These are phyloP conservation scores for Lindbergichthys nudifrons DNA, from an alignment of 2,797 vertebrate genomes.

Conservation along the genomic window DNA sequence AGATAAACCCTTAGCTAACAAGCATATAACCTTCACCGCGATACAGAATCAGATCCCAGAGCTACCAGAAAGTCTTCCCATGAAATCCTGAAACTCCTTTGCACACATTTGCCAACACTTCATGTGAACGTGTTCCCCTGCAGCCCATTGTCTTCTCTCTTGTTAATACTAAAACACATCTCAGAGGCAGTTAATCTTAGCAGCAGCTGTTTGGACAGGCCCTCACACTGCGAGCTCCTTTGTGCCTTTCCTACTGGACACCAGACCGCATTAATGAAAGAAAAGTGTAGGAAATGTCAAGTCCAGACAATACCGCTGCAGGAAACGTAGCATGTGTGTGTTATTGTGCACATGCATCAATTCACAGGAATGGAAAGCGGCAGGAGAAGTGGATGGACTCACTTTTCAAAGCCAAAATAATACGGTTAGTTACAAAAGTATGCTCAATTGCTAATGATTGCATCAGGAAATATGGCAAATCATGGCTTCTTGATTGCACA, in stretches of 20 bases:
- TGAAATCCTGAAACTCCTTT: conserved; percentile 40
- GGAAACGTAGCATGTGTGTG: conserved; percentile 26
- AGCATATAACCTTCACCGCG: conserved; percentile 12
- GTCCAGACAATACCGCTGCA: conserved; percentile 47
- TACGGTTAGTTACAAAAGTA: conserved; percentile 24
- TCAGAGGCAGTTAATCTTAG: conserved; percentile 62
- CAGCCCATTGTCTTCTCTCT: conserved; percentile 40
- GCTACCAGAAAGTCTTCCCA: conserved; percentile 30
- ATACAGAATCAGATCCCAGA: conserved; percentile 26
- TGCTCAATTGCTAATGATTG: conserved; percentile 46
- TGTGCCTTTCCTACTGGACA: conserved; percentile 42
- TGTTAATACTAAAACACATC: conserved; percentile 41
- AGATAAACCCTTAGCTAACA: conserved; percentile 21
- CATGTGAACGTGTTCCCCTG: conserved; percentile 15
- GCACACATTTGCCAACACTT: conserved; percentile 15
- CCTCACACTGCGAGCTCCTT: conserved; percentile 27
- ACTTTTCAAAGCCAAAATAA: conserved; percentile 52
- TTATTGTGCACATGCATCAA: conserved; percentile 6
- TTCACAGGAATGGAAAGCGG: conserved; percentile 18
- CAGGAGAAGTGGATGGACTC: conserved; percentile 16
- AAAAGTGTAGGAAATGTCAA: conserved; percentile 57
- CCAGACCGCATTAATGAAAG: conserved; percentile 29
- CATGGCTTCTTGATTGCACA: conserved; percentile 64
- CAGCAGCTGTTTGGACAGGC: conserved; percentile 59
- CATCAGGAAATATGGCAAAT: conserved; percentile 61